A percentile compares a stretch with the other conserved stretches of the same genome.
Conservation (phyloP, 2,113 vertebrate species). For the Zapus hudsonius region DNA sequence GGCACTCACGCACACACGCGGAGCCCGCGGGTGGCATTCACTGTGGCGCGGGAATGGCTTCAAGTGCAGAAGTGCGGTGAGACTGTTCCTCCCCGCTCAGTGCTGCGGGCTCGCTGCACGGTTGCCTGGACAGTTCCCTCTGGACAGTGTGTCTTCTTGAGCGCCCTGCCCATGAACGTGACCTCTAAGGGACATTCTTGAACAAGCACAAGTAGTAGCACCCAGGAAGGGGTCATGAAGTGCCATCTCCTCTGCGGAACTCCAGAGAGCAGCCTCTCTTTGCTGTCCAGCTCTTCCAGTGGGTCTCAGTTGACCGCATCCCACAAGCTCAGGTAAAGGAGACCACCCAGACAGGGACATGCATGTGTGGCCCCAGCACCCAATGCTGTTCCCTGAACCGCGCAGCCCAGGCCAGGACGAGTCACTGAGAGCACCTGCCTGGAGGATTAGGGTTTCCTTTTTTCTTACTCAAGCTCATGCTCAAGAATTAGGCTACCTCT, state of each 20-base stretch:
- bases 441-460: background rate
- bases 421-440: accelerated
- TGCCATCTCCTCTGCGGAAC: accelerated
- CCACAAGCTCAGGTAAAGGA: background rate
- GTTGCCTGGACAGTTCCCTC: background rate
- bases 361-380: too few relatives aligned
- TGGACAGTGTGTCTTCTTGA: accelerated
- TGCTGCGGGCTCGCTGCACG: background rate
- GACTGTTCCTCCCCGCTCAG: accelerated
- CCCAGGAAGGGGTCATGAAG: background rate
- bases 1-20: too few relatives aligned
- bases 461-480: background rate
- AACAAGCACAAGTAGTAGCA: background rate
- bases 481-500: background rate
- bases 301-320: accelerated
- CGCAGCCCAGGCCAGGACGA: accelerated
- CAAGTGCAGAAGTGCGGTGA: accelerated
- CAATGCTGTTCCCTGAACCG: too few relatives aligned
- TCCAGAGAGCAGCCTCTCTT: background rate
- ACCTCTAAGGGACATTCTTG: too few relatives aligned
- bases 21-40: accelerated
- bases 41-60: accelerated
- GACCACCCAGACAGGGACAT: background rate
- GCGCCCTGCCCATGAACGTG: accelerated
- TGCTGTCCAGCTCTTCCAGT: accelerated